Evolutionary conservation across 2,888 invertebrate genomes (phyloP), one percentile per base, ranked within the genome.

Genomic region (Gryllus longicercus): DNA sequence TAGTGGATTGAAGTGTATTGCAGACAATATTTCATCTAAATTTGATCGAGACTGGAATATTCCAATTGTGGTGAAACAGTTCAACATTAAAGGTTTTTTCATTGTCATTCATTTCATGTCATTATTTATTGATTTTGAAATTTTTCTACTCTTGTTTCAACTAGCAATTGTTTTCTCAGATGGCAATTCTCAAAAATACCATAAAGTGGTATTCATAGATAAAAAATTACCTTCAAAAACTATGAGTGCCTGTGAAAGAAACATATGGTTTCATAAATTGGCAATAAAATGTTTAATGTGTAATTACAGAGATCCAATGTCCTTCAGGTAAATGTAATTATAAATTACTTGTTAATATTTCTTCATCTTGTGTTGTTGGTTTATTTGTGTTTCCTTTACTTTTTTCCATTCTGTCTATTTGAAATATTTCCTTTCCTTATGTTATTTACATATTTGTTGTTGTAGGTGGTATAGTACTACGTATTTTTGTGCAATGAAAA

Each of bases 201-300:
- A 21, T n/a, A 79, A 79, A 76, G 76, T 79, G 76, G 51, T 79
- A 10, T 79, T 38, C 25, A 76, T 79, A 38, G 79, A 79, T 21
- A 79, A 79, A 51, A 76, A 75, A 51, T 51, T 79, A 2, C 76
- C 79, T 23, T 38, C 77, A 16, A 12, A n/a, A 25, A 21, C 51
- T 77, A 16, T 76, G 51, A 77, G 76, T 50, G 76, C 76, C 21
- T 50, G 21, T 8, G 76, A 79, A 38, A 76, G 76, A 25, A 79
- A 63, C 14, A 1, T 16, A 50, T 79, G 79, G 79, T 79, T 76
- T 76, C 76, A 79, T 21, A 79, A 77, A 77, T 51, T 23, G 12
- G 79, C 79, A 16, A 21, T 76, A 11, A 79, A 79, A 51, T 51
- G 38, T 10, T 11, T 79, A 8, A 38, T 79, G 10, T 75, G n/a